phyloP scores from a whole-genome alignment of 2,888 invertebrate species.

The Lepidocyrtoides sp. region DNA sequence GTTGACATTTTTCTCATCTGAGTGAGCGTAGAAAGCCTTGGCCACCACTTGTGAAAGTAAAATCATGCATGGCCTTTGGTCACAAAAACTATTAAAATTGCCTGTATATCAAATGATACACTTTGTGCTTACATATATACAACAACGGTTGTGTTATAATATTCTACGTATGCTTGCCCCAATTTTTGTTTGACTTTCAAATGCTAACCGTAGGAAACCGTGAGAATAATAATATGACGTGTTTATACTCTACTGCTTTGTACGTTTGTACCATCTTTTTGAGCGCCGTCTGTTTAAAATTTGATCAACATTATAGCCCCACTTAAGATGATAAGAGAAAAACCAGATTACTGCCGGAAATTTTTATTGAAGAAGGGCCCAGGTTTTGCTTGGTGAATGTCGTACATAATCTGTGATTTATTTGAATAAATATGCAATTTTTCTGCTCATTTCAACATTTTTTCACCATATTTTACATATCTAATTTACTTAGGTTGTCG shows the following conservation, averaged over 20 bases:
- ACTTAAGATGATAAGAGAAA: too few species aligned
- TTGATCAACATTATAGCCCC: too few species aligned
- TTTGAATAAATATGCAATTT: too few species aligned
- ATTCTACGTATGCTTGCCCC: neutral
- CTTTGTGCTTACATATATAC: neutral
- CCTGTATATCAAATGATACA: too few species aligned
- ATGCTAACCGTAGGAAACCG: conserved; percentile 64
- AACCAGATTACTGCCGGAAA: too few species aligned
- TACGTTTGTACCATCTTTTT: neutral
- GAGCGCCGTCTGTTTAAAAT: neutral
- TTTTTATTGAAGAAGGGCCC: too few species aligned
- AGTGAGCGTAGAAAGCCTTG: neutral
- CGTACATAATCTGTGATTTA: too few species aligned
- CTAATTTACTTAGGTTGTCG: too few species aligned
- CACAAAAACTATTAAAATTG: neutral
- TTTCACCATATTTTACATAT: too few species aligned
- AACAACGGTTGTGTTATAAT: neutral
- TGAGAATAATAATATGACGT: conserved; percentile 72
- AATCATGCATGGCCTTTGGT: conserved; percentile 36
- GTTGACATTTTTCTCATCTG: conserved; percentile 54
- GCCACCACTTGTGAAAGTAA: conserved; percentile 16
- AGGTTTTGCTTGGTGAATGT: too few species aligned
- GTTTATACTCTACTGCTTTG: conserved; percentile 32
- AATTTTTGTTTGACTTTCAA: conserved; percentile 49
- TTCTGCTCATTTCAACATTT: too few species aligned